phyloP scores from a whole-genome alignment of 2,888 invertebrate genomes.

The Bugulina stolonifera region DNA sequence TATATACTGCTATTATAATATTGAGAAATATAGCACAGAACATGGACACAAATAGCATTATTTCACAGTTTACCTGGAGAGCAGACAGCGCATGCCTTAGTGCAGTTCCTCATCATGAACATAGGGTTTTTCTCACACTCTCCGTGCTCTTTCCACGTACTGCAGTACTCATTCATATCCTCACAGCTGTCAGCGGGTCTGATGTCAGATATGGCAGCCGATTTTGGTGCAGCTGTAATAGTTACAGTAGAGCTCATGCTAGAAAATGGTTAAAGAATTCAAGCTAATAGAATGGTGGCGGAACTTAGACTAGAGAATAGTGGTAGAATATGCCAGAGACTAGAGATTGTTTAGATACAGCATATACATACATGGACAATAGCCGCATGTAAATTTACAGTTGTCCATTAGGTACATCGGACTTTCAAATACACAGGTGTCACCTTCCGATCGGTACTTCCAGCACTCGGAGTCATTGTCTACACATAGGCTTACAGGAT shows the following conservation, averaged over 20 bases:
- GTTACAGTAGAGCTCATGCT: too few species aligned
- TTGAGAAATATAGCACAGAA: too few species aligned
- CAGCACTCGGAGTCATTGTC: neutral
- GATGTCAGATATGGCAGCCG: neutral
- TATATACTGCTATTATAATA: too few species aligned
- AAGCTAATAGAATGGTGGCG: too few species aligned
- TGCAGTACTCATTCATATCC: neutral
- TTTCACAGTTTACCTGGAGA: neutral
- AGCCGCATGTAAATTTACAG: neutral
- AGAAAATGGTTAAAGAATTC: too few species aligned
- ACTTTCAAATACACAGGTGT: neutral
- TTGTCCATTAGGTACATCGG: neutral
- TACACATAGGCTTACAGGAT: neutral
- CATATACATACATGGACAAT: neutral
- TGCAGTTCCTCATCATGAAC: neutral
- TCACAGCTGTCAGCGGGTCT: neutral
- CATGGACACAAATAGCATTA: too few species aligned
- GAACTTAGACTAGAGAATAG: too few species aligned
- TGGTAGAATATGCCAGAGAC: too few species aligned
- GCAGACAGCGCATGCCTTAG: neutral
- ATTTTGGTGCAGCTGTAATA: neutral
- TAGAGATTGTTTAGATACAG: too few species aligned
- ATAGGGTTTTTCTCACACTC: neutral
- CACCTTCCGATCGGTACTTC: neutral
- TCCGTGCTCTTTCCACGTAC: neutral